Evolutionary conservation across 2,797 vertebrate species (phyloP).

Genomic region (Cossypha caffra): DNA sequence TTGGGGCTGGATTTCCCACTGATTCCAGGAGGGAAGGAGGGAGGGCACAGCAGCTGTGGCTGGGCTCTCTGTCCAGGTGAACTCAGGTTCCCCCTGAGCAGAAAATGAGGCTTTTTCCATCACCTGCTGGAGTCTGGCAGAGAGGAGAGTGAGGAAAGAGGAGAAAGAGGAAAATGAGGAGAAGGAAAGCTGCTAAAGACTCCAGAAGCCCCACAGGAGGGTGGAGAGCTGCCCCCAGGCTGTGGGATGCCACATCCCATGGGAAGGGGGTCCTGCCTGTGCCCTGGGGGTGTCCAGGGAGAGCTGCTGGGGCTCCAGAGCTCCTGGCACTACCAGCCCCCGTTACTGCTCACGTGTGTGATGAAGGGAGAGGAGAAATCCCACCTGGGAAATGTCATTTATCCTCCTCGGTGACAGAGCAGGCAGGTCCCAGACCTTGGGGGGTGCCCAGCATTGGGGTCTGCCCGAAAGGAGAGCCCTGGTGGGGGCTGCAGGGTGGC

Average conservation of each 20-base stretch:
- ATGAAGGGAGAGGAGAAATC: background rate
- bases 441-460: rapidly evolving
- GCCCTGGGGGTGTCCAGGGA: background rate
- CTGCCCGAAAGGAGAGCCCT: background rate
- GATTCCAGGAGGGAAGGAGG: background rate
- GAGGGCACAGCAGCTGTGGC: background rate
- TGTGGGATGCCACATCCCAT: background rate
- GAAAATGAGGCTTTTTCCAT: background rate
- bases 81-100: background rate
- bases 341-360: rapidly evolving
- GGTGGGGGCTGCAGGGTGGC: background rate
- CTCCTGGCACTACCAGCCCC: rapidly evolving
- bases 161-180: background rate
- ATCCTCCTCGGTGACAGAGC: rapidly evolving
- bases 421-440: background rate
- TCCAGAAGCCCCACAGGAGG: rapidly evolving
- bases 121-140: background rate
- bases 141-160: background rate
- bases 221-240: background rate
- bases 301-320: background rate
- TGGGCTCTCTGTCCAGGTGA: no score
- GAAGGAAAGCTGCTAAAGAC: background rate
- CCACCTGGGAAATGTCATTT: background rate
- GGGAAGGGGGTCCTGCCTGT: rapidly evolving
- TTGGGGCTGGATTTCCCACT: background rate